Conservation (phyloP, 2,797 vertebrate genomes). For the Dromococcyx pavoninus region DNA sequence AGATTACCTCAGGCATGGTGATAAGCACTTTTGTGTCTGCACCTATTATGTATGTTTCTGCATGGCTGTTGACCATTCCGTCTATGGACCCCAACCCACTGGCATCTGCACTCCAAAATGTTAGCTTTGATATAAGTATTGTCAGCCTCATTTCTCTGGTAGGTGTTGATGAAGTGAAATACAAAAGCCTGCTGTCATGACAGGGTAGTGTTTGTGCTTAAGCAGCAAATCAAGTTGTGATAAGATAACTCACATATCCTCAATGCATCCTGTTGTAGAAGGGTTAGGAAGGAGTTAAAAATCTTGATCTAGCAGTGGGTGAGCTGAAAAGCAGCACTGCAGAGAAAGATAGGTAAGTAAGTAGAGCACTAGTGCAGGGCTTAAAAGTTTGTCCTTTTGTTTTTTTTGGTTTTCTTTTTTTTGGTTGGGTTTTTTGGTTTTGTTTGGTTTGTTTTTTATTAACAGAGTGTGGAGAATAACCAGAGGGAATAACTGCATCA, state of each 20-base stretch:
- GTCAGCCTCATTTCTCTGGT: slow-evolving; percentile 91
- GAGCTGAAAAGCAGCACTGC: background rate
- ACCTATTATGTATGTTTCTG: slow-evolving; percentile 96
- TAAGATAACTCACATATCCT: background rate
- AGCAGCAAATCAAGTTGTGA: background rate
- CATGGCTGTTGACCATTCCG: slow-evolving; percentile 92
- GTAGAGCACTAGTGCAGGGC: background rate
- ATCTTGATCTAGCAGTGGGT: background rate
- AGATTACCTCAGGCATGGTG: slow-evolving; percentile 97
- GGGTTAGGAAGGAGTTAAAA: background rate
- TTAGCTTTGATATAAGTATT: slow-evolving; percentile 94
- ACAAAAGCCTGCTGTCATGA: background rate
- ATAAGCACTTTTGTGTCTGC: slow-evolving; percentile 97
- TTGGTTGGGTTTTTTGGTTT: too few species aligned
- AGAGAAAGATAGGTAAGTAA: background rate
- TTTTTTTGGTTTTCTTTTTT: too few species aligned
- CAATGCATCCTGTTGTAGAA: background rate
- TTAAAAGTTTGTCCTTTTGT: background rate
- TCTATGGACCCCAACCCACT: slow-evolving; percentile 88
- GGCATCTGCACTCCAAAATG: slow-evolving; percentile 86
- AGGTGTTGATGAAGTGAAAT: slow-evolving; percentile 62
- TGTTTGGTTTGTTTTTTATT: background rate
- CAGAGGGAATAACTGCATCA: background rate
- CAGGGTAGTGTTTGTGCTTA: background rate
- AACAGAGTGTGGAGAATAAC: background rate